Conservation (phyloP, 2,797 vertebrate genomes). For the Meda fulgida region DNA sequence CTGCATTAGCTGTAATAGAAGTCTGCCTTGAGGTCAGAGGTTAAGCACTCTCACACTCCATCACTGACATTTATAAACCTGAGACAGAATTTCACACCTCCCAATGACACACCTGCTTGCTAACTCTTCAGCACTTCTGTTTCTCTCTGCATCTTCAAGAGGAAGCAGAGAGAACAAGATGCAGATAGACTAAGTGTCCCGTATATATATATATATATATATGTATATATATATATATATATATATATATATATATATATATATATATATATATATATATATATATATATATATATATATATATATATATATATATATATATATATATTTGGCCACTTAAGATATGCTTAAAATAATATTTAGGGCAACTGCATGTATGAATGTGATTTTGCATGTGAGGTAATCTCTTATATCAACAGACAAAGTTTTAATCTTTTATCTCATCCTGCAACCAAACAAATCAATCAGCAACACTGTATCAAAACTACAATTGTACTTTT, state of each 20-base stretch:
- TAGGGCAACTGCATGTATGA: not conserved
- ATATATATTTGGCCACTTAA: not conserved
- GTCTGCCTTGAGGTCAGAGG: conserved; percentile 43
- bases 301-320: no score
- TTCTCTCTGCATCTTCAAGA: not conserved
- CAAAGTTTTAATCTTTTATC: not conserved
- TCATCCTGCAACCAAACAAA: not conserved
- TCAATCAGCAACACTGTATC: not conserved
- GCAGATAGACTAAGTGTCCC: not conserved
- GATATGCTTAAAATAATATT: not conserved
- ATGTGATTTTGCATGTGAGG: not conserved
- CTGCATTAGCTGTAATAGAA: conserved; percentile 36
- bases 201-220: no score
- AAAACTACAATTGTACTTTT: not conserved
- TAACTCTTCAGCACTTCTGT: not conserved
- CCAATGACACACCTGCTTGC: conserved; percentile 3
- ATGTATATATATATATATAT: no score
- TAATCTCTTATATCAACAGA: not conserved
- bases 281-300: no score
- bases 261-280: no score
- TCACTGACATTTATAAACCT: conserved; percentile 46
- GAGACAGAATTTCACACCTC: conserved; percentile 52
- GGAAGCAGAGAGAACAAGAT: not conserved
- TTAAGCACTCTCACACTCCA: conserved; percentile 51
- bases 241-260: no score